A percentile compares a stretch with the other conserved stretches of the same genome.
Evolutionary conservation across 1,140 invertebrate species (phyloP).

Genomic region (Heterodera carotae): DNA sequence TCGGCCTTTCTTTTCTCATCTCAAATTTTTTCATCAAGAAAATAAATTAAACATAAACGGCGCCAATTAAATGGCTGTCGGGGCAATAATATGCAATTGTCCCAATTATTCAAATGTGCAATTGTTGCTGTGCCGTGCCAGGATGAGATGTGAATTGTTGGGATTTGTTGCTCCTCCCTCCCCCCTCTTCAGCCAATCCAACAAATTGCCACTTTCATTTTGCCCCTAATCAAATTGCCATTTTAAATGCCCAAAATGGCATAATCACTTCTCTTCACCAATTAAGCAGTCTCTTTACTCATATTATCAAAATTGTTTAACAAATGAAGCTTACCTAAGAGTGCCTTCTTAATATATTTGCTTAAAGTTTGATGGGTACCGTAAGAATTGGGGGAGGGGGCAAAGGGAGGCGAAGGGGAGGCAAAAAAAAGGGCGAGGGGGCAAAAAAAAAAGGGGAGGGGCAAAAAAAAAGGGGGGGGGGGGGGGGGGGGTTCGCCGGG

Average conservation of each 20-base stretch:
- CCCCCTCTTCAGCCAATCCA: neutral
- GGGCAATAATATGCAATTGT: neutral
- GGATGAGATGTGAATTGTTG: neutral
- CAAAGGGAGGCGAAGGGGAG: too few species aligned
- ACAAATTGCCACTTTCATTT: neutral
- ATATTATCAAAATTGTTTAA: neutral
- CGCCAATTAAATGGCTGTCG: neutral
- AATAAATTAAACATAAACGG: neutral
- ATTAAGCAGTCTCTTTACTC: neutral
- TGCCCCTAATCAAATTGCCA: neutral
- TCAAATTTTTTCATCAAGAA: too few species aligned
- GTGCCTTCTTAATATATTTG: neutral
- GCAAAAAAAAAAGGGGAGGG: too few species aligned
- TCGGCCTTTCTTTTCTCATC: neutral
- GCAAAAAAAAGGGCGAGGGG: too few species aligned
- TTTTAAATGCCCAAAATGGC: neutral
- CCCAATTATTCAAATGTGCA: neutral
- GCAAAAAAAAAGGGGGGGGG: too few species aligned
- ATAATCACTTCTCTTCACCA: neutral
- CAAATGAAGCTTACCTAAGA: neutral
- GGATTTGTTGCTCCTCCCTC: too few species aligned
- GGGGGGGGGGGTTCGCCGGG: too few species aligned
- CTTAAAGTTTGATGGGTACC: neutral
- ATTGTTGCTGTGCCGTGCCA: neutral
- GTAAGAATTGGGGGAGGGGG: neutral